Evolutionary conservation across 2,797 vertebrate species (phyloP), one percentile per base, ranked within the genome.

Genomic region (Danio jaintianensis): DNA sequence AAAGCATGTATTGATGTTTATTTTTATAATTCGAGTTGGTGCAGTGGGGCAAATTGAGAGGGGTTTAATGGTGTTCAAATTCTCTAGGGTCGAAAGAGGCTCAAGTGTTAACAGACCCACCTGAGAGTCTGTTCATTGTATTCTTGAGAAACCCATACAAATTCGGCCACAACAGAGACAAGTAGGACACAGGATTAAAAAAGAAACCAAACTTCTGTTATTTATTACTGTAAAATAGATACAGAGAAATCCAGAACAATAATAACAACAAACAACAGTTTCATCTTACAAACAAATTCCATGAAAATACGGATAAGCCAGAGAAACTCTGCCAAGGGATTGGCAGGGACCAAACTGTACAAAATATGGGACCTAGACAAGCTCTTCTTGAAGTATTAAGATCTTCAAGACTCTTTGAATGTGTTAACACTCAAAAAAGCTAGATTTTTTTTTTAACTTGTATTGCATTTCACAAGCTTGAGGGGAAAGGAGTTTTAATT

Each of bases 211-310:
- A 84, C 48, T 50, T 79, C 79, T 82, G 20, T 0, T 85, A 68
- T 91, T 93, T 92, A 92, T 92, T 92, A 83, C 83, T 84, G 77
- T 76, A 87, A 91, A 89, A 85, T 87, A 87, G 83, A 85, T 84
- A 88, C 45, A 87, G 64, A 85, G 86, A 73, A 43, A 70, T 73
- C 67, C 71, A 84, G 84, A 75, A 87, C 61, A 29, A 29, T 29
- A 83, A 72, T 4, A 63, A 81, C 78, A 86, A 80, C 71, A 56
- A 22, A 72, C 6, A 59, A 82, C 74, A 83, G 56, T 77, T 80
- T 85, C 59, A 83, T 79, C 74, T 83, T 83, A 86, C 78, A 83
- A 83, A 89, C 80, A 66, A 53, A 84, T 80, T 87, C 53, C 68
- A 83, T 63, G 82, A 81, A 82, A 84, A 77, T 77, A 73, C 67